phyloP scores from a whole-genome alignment of 2,797 vertebrate species.

The Sternotherus odoratus region DNA sequence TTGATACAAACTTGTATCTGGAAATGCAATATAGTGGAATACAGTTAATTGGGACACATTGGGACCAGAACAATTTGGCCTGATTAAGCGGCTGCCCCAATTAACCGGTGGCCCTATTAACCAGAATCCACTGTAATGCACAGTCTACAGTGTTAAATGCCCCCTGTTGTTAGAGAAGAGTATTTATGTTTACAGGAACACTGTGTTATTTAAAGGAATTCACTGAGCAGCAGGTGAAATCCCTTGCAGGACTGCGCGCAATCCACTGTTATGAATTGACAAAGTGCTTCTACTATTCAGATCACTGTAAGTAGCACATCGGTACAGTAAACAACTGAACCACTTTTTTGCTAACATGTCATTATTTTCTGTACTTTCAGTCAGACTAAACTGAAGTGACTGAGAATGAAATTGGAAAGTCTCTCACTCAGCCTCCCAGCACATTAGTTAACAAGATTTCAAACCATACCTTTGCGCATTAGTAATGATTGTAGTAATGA shows the following conservation, averaged over 20 bases:
- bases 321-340: background rate
- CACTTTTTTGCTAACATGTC: background rate
- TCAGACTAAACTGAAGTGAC: background rate
- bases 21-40: background rate
- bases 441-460: background rate
- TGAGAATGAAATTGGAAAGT: background rate
- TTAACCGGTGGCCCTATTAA: no score
- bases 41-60: no score
- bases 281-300: background rate
- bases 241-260: background rate
- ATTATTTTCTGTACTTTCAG: background rate
- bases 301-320: background rate
- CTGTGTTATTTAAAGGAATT: background rate
- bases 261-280: background rate
- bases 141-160: background rate
- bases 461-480: background rate
- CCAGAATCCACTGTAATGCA: no score
- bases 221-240: background rate
- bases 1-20: background rate
- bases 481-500: background rate
- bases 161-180: background rate
- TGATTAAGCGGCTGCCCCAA: no score
- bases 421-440: background rate
- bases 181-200: background rate
- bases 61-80: no score